These are phyloP conservation scores for Tympanoctomys barrerae DNA, from an alignment of 2,797 vertebrate species.

Conservation along the genomic window DNA sequence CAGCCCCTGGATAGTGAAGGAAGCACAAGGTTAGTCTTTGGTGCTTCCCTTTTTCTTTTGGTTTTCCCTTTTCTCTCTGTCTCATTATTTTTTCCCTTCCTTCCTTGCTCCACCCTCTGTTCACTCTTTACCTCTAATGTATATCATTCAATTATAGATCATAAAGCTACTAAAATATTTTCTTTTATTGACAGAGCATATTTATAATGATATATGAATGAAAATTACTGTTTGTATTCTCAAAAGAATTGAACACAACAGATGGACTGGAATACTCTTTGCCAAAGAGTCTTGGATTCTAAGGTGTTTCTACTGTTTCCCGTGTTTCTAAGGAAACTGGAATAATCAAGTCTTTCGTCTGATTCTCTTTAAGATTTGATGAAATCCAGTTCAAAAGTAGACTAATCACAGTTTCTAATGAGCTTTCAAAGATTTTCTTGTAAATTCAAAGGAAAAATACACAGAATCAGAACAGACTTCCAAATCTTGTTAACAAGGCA, in stretches of 20 bases:
- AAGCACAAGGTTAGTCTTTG: background rate
- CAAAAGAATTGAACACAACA: conserved; percentile 65
- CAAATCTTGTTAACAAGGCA: conserved; percentile 22
- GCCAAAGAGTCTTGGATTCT: conserved; percentile 59
- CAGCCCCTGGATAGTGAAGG: background rate
- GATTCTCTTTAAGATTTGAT: conserved; percentile 68
- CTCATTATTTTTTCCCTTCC: background rate
- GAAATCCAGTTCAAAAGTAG: conserved; percentile 63
- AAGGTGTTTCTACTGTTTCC: conserved; percentile 70
- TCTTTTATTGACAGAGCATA: conserved; percentile 52
- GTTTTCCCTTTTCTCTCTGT: rapidly evolving
- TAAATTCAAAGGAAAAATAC: conserved; percentile 68
- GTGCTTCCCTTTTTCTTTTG: background rate
- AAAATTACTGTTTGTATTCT: conserved; percentile 65
- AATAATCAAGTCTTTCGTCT: conserved; percentile 65
- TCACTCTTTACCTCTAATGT: background rate
- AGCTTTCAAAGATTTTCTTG: conserved; percentile 57
- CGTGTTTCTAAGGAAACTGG: conserved; percentile 64
- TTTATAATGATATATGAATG: conserved; percentile 32
- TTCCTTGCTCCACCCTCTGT: background rate
- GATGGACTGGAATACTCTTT: conserved; percentile 30
- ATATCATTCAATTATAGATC: background rate
- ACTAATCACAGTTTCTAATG: conserved; percentile 65
- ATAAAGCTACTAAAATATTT: conserved; percentile 23
- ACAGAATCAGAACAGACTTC: conserved; percentile 37